Conservation (phyloP, 1,140 invertebrate species). For the Zaprionus tsacasi region DNA sequence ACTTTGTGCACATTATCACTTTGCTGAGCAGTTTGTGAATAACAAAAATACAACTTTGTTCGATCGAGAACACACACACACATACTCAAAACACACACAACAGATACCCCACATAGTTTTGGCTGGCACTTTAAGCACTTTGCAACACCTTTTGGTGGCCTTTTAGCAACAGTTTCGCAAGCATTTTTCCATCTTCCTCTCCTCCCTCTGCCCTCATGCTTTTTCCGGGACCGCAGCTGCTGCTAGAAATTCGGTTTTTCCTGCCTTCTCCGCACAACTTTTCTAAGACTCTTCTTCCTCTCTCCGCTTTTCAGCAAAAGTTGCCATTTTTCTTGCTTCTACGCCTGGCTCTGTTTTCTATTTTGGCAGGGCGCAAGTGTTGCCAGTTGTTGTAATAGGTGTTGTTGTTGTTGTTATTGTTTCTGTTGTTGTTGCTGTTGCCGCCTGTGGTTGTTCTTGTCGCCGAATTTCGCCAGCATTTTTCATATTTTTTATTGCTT, state of each 20-base stretch:
- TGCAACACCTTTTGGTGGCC: slow-evolving; percentile 73
- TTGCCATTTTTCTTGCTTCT: slow-evolving; percentile 25
- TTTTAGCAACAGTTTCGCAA: slow-evolving; percentile 53
- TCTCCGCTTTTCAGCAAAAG: slow-evolving; percentile 7
- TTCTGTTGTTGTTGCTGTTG: slow-evolving; percentile 30
- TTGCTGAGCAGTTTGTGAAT: slow-evolving; percentile 41
- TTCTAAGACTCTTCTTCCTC: slow-evolving; percentile 10
- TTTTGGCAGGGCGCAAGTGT: slow-evolving; percentile 42
- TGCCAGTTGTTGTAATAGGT: slow-evolving; percentile 29
- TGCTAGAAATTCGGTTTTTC: slow-evolving; percentile 39
- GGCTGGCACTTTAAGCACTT: slow-evolving; percentile 73
- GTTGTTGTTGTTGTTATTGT: slow-evolving; percentile 15
- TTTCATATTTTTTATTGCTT: slow-evolving; percentile 12
- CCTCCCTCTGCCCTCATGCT: background rate
- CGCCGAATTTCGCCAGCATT: slow-evolving; percentile 29
- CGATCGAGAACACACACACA: slow-evolving; percentile 56
- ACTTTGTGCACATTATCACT: slow-evolving; percentile 78
- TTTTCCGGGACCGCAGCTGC: slow-evolving; percentile 40
- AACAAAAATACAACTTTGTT: slow-evolving; percentile 65
- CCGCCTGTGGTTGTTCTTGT: slow-evolving; percentile 23
- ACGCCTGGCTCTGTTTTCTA: slow-evolving; percentile 9
- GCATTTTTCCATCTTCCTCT: background rate
- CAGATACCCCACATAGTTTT: slow-evolving; percentile 49
- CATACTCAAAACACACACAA: slow-evolving; percentile 26
- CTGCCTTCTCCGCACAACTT: slow-evolving; percentile 19